A percentile compares a stretch with the other conserved stretches of the same genome.
Conservation (phyloP, 2,113 vertebrate genomes). For the Stictonetta naevosa region DNA sequence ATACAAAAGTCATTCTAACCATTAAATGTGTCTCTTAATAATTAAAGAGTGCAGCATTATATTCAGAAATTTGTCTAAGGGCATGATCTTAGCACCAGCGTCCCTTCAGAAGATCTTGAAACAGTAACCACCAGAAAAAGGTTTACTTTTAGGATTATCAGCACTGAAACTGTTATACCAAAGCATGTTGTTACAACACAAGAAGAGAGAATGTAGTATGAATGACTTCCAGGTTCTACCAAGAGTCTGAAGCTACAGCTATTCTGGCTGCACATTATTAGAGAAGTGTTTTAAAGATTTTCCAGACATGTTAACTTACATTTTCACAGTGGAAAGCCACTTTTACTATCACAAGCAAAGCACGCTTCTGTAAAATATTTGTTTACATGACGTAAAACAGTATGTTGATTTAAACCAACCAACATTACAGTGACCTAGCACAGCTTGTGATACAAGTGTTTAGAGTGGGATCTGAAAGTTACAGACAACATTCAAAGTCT, state of each 20-base stretch:
- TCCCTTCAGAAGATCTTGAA: neutral
- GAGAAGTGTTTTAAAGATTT: neutral
- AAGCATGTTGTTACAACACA: neutral
- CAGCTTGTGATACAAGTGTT: neutral
- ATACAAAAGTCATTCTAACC: neutral
- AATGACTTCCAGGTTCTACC: neutral
- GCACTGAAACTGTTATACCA: neutral
- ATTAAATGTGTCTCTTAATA: neutral
- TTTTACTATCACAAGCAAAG: neutral
- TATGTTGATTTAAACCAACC: fast-evolving
- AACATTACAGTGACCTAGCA: neutral
- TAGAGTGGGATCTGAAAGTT: neutral
- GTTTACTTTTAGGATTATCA: neutral
- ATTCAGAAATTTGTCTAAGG: neutral
- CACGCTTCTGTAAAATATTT: neutral
- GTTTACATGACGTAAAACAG: neutral
- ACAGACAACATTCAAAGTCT: no score
- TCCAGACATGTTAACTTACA: neutral
- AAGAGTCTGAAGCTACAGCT: neutral
- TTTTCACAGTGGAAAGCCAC: neutral
- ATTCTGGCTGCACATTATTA: neutral
- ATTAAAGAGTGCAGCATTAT: neutral
- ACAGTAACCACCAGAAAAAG: neutral
- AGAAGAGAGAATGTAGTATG: neutral
- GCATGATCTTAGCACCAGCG: neutral